Evolutionary conservation across 2,888 invertebrate genomes (phyloP).

Genomic region (Auanema sp.): DNA sequence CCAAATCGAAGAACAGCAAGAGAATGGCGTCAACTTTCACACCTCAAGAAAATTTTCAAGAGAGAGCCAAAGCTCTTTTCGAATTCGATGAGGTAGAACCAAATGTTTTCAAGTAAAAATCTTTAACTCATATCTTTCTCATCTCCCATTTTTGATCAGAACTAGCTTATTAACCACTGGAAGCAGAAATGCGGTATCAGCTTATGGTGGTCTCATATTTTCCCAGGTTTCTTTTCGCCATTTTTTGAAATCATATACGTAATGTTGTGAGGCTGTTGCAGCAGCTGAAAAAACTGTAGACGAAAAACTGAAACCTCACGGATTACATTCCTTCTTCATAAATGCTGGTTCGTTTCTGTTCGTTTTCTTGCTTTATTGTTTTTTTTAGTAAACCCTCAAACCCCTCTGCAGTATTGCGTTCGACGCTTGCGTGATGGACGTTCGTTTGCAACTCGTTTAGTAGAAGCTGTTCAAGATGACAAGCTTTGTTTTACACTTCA

Average conservation of each 20-base stretch:
- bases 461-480: conserved; percentile 67
- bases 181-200: conserved; percentile 39
- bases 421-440: conserved; percentile 66
- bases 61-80: conserved; percentile 33
- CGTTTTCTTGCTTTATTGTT: neutral
- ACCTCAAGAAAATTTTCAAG: conserved; percentile 15
- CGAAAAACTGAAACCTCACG: conserved; percentile 49
- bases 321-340: conserved; percentile 57
- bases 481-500: conserved; percentile 64
- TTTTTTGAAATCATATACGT: conserved; percentile 4
- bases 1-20: too few species aligned
- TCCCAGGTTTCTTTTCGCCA: conserved; percentile 35
- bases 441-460: conserved; percentile 49
- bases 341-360: conserved; percentile 42
- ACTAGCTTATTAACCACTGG: conserved; percentile 35
- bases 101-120: conserved; percentile 34
- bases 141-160: conserved; percentile 23
- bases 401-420: conserved; percentile 66
- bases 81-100: conserved; percentile 27
- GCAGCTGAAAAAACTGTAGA: conserved; percentile 55
- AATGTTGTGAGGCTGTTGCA: conserved; percentile 38
- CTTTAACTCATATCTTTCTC: neutral
- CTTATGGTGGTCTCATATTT: conserved; percentile 59
- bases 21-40: neutral
- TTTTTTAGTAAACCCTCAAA: conserved; percentile 50